Evolutionary conservation across 2,888 invertebrate species (phyloP), one percentile per base, ranked within the genome.

Genomic region (Chloromyia formosa): DNA sequence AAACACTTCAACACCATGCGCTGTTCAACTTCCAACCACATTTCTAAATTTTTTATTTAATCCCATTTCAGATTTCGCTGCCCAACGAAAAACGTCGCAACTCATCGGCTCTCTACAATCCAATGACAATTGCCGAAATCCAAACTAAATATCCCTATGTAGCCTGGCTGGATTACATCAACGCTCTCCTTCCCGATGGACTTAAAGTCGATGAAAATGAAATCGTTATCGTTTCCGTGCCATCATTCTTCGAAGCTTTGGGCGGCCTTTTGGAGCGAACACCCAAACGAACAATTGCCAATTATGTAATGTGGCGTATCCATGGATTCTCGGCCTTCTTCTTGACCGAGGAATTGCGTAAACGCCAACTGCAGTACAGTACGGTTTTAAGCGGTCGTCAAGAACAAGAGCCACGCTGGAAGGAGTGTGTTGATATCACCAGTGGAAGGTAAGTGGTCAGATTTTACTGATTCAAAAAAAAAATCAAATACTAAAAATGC

Each of bases 251-350:
- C 61, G 86, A 87, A 0, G 89, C 91, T 58, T 89, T 96, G 27
- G 93, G 93, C 83, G 88, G 84, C 53, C 81, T 91, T 2, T 82
- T 91, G 62, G 82, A 85, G 42, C 82, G 82, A 22, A 90, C 90
- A 0, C 88, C 90, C 0, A 90, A 89, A 80, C 82, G 93, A 77
- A 87, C 89, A 1, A 89, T 93, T 80, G 95, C 96, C 1, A 97
- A 97, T 87, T 97, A 97, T 82, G 91, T 95, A 79, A 90, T 96
- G 90, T 97, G 97, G 96, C 89, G 96, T 72, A 94, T 93, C 0
- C 93, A 94, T 0, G 92, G 92, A 0, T 92, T 93, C 3, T 92
- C 94, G 0, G 90, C 94, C 9, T 90, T 92, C 1, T 96, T 94
- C 83, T 86, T 97, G 77, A 92, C 91, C 0, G 94, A 95, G 71